These are phyloP conservation scores for Ormyrus thymus DNA, from an alignment of 2,888 invertebrate species.

Conservation along the genomic window DNA sequence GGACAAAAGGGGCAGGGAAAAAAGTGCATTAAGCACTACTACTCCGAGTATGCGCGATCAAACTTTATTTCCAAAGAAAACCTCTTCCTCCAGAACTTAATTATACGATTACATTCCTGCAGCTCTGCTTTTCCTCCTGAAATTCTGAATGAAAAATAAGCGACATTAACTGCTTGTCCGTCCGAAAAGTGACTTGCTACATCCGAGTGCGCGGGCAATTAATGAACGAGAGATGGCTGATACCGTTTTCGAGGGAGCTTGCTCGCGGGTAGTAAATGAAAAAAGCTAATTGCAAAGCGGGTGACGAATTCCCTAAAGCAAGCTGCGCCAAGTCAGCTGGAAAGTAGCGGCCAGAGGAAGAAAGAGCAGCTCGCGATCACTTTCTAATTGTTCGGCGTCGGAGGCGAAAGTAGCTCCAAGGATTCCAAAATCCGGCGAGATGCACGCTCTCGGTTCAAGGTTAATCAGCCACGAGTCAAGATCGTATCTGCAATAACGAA, in stretches of 20 bases:
- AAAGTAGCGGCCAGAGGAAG: too few relatives aligned
- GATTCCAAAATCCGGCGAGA: slow-evolving; percentile 34
- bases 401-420: slow-evolving; percentile 22
- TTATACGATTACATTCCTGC: slow-evolving; percentile 9
- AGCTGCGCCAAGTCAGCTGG: too few relatives aligned
- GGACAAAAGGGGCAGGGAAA: slow-evolving; percentile 52
- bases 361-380: slow-evolving; percentile 29
- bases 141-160: too few relatives aligned
- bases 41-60: slow-evolving; percentile 58
- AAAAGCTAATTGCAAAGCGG: too few relatives aligned
- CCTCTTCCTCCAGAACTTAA: slow-evolving; percentile 17
- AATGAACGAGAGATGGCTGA: too few relatives aligned
- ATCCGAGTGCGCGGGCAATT: too few relatives aligned
- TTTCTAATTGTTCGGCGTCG: slow-evolving; percentile 43
- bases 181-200: too few relatives aligned
- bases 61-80: slow-evolving; percentile 47
- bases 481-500: slow-evolving; percentile 60
- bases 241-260: too few relatives aligned
- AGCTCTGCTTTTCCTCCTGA: too few relatives aligned
- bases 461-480: slow-evolving; percentile 56
- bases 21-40: slow-evolving; percentile 61
- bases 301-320: too few relatives aligned
- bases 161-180: too few relatives aligned
- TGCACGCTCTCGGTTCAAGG: slow-evolving; percentile 57
- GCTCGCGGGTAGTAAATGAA: too few relatives aligned